These are phyloP conservation scores for Oeneis ivallda DNA, from an alignment of 2,888 invertebrate genomes.

Conservation along the genomic window DNA sequence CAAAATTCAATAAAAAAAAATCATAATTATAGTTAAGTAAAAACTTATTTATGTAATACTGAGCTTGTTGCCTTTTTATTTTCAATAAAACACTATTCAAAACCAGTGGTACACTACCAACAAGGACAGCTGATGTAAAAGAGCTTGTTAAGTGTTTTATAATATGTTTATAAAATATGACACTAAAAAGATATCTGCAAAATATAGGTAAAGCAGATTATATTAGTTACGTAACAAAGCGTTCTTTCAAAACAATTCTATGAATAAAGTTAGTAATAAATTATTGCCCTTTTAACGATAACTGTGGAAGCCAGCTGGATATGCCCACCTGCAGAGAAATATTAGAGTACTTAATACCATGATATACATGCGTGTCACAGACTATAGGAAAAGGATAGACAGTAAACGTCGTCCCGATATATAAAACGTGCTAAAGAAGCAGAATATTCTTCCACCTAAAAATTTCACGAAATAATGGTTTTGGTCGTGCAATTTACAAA, in stretches of 20 bases:
- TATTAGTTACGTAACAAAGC: neutral
- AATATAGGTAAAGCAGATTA: neutral
- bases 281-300: conserved; percentile 24
- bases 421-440: neutral
- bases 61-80: neutral
- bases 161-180: too few species aligned
- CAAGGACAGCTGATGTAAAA: neutral
- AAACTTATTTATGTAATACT: too few species aligned
- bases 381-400: neutral
- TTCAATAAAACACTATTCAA: neutral
- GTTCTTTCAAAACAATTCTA: conserved; percentile 4
- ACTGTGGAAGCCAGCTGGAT: conserved; percentile 18
- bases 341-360: conserved; percentile 24
- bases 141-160: neutral
- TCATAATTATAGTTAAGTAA: too few species aligned
- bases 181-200: neutral
- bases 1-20: neutral
- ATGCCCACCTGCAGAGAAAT: conserved; percentile 30
- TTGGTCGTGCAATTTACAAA: too few species aligned
- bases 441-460: too few species aligned
- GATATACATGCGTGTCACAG: conserved; percentile 2
- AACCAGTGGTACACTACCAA: neutral
- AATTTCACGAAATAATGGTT: too few species aligned
- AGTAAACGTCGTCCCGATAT: neutral
- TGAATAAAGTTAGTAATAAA: conserved; percentile 27